Percentiles rank a stretch among this genome's conserved stretches.
Evolutionary conservation across 2,113 vertebrate species (phyloP).

Genomic region (Phoxinus phoxinus): DNA sequence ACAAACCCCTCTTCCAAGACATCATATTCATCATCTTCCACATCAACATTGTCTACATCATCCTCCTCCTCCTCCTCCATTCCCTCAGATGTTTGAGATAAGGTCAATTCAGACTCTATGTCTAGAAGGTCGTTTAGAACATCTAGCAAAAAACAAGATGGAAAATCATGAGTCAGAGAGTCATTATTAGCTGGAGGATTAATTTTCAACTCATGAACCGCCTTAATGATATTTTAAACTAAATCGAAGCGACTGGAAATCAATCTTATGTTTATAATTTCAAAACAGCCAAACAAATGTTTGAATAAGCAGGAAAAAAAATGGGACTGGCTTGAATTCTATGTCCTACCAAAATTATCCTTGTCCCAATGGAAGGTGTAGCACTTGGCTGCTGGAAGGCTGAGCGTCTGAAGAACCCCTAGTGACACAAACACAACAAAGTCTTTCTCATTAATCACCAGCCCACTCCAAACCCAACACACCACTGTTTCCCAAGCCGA

Average conservation of each 20-base stretch:
- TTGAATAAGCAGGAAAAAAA: background rate
- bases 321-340: slow-evolving; percentile 3
- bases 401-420: slow-evolving; percentile 83
- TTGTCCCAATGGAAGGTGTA: slow-evolving; percentile 91
- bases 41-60: slow-evolving; percentile 76
- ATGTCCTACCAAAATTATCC: slow-evolving; percentile 91
- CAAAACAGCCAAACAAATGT: slow-evolving; percentile 13
- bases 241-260: slow-evolving; percentile 6
- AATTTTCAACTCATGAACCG: background rate
- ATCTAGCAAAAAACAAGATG: slow-evolving; percentile 72
- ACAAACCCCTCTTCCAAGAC: slow-evolving; percentile 70
- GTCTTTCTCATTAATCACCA: slow-evolving; percentile 7
- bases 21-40: slow-evolving; percentile 64
- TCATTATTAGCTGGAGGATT: background rate
- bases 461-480: slow-evolving; percentile 10
- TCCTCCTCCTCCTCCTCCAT: slow-evolving; percentile 41
- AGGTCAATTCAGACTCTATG: slow-evolving; percentile 74
- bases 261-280: slow-evolving; percentile 8
- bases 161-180: background rate
- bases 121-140: slow-evolving; percentile 86
- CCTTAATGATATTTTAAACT: slow-evolving; percentile 31
- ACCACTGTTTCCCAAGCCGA: slow-evolving; percentile 15
- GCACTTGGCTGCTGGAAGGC: slow-evolving; percentile 86
- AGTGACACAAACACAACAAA: slow-evolving; percentile 54
- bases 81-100: slow-evolving; percentile 50